Base-by-base conservation (phyloP, 2,113 vertebrate species). In the Dunckerocampus dactyliophorus region DNA sequence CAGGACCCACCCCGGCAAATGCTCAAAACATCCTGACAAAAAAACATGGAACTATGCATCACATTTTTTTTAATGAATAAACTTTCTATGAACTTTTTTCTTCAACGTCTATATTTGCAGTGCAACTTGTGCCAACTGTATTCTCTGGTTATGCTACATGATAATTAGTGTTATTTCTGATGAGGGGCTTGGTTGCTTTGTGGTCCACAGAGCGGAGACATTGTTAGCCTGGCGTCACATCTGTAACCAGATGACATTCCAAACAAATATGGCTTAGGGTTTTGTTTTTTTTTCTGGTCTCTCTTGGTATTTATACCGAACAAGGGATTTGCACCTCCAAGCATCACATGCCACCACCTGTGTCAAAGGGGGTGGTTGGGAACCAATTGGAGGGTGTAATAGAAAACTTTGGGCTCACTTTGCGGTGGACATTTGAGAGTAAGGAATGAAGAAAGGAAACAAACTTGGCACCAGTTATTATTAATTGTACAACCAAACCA, bases 381-480 rank as follows among this genome's bases (percentile, higher is more conserved):
- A 61, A 85, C 56, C 64, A 72, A 77, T 82, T 77, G 67, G 60
- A 65, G 71, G 75, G 68, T 56, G 63, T 81, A 81, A 85, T 70
- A 73, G 69, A 85, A 81, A 85, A 79, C 71, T n/a, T 73, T 60
- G 62, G 31, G 22, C 68, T 63, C 67, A 58, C 42, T 69, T 72
- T 80, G 65, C 6, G 28, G 78, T 57, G 67, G 67, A 81, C 52
- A 72, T 81, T 80, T 70, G 67, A 81, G 67, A 67, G 75, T 65
- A 74, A 69, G 57, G 47, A 63, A 68, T 64, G 15, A n/a, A 64
- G 48, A 82, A 57, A 74, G 76, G 39, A 43, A 43, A 39, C 11
- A 80, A 88, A 87, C 65, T 75, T 54, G 52, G 79, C 72, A 76
- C 68, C 77, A 62, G 74, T 75, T 78, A 82, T 82, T 85, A 74